Base-by-base conservation (phyloP, 2,797 vertebrate species). In the Spinus olivaceus region DNA sequence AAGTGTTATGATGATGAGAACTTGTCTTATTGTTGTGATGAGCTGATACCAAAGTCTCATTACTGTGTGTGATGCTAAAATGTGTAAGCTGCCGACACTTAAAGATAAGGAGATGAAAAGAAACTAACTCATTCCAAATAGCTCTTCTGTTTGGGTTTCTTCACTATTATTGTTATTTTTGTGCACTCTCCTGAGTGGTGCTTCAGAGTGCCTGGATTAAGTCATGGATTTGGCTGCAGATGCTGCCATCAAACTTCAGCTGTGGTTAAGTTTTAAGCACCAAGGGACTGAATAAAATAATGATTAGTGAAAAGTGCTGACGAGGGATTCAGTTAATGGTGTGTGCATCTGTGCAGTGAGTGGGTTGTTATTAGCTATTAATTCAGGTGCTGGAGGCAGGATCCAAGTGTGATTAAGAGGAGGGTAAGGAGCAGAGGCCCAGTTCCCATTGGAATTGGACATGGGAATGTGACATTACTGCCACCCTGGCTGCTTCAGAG, bases 1-100 rank as follows among this genome's bases (percentile, higher is more conserved):
- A 91, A 91, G 79, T 42, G 86, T 81, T 94, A 70, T 20, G 77
- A 85, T 85, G 92, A 92, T 85, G 90, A 86, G 83, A 86, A 90
- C 90, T 95, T 92, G 73, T 94, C 94, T 94, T 84, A 84, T 79
- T 93, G 88, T 90, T 96, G 92, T 95, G 92, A 96, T 94, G 92
- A 93, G 90, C 77, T 80, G 88, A 82, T 95, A 92, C 88, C 35
- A 23, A 73, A 88, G 74, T 80, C 95, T 96, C 73, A 95, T 95
- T 97, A 93, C 86, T 76, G 66, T 50, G 73, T 22, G 0, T 30
- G 83, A 77, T 94, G 60, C 90, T 96, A 63, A 84, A 95, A 93
- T 77, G 77, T 94, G 83, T 90, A 88, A 96, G 63, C 90, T 95
- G 88, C 93, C 1, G 47, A 86, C 83, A 81, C 66, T 66, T 77